Evolutionary conservation across 2,113 vertebrate species (phyloP).

Genomic region (Tonatia bakeri): DNA sequence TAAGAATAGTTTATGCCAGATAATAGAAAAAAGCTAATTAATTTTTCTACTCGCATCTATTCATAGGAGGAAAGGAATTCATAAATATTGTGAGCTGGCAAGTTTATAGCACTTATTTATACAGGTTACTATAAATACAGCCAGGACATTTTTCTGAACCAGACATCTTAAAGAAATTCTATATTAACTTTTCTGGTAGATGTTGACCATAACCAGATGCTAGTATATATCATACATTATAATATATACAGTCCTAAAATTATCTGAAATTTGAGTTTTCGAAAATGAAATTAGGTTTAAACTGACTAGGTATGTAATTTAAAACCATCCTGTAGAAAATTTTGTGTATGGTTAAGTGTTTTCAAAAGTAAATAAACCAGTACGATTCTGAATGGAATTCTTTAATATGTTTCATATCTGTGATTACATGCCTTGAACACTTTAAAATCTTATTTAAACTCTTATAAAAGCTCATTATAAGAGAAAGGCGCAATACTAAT

Average conservation of each 20-base stretch:
- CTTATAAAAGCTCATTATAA: background rate
- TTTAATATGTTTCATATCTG: background rate
- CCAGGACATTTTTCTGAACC: background rate
- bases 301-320: constrained; percentile 12
- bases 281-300: constrained; percentile 49
- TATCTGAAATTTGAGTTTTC: constrained; percentile 10
- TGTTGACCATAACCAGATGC: background rate
- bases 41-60: constrained; percentile 33
- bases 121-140: background rate
- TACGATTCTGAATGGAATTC: background rate
- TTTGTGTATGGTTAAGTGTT: constrained; percentile 9
- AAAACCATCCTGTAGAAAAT: constrained; percentile 11
- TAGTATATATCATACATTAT: background rate
- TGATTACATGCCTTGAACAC: background rate
- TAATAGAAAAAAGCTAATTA: background rate
- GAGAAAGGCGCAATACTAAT: background rate
- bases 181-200: constrained; percentile 3
- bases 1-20: background rate
- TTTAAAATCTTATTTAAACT: constrained; percentile 23
- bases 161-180: constrained; percentile 11
- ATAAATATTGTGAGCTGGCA: background rate
- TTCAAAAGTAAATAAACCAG: background rate
- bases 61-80: background rate
- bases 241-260: background rate
- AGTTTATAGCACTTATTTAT: background rate